These are phyloP conservation scores for Prionace glauca DNA, from an alignment of 2,797 vertebrate species.

Conservation along the genomic window DNA sequence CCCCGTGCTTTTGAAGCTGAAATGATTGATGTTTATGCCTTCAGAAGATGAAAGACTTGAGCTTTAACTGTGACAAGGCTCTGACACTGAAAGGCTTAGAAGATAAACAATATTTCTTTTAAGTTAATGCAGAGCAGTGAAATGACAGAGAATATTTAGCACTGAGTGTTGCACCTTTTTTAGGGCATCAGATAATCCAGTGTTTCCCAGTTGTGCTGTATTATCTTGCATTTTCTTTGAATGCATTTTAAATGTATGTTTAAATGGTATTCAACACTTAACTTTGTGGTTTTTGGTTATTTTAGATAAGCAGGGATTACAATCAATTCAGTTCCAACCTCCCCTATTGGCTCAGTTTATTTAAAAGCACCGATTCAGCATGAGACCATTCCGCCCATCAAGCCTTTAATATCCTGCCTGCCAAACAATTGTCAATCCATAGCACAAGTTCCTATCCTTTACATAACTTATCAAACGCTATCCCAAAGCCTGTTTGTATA, in stretches of 20 bases:
- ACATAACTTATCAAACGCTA: not conserved
- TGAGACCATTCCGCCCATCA: not conserved
- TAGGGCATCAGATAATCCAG: not conserved
- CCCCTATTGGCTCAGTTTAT: not conserved
- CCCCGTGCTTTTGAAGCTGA: not conserved
- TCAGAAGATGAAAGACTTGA: conserved; percentile 6
- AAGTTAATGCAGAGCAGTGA: not conserved
- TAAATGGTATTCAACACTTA: not conserved
- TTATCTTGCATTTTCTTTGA: not conserved
- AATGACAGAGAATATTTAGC: not conserved
- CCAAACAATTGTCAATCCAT: not conserved
- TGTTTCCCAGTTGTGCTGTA: not conserved
- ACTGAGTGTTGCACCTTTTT: not conserved
- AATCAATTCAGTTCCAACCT: not conserved
- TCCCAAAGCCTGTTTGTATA: not conserved
- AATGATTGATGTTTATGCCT: not conserved
- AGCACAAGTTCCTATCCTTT: not conserved
- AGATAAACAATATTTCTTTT: not conserved
- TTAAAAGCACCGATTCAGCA: too few species aligned
- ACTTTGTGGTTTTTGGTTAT: not conserved
- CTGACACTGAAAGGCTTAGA: not conserved
- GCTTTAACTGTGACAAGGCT: not conserved
- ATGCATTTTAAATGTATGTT: not conserved
- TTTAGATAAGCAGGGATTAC: not conserved
- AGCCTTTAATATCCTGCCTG: not conserved